phyloP scores from a whole-genome alignment of 2,113 vertebrate species.

The Dasyornis broadbenti region DNA sequence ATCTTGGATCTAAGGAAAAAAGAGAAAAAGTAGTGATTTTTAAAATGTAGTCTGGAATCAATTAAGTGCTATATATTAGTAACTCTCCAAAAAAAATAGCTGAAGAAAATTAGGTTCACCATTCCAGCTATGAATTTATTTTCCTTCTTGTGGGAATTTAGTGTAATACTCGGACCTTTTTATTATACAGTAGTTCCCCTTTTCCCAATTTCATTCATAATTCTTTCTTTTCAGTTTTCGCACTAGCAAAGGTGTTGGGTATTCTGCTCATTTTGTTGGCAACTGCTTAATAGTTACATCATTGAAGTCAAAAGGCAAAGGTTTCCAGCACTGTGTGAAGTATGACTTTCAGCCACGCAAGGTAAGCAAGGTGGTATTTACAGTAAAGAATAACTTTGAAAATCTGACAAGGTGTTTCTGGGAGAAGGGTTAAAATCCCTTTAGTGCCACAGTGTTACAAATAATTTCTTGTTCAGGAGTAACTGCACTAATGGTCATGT shows the following conservation, averaged over 20 bases:
- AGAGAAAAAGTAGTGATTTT: background rate
- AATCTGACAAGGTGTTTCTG: background rate
- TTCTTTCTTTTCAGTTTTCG: conserved; percentile 84
- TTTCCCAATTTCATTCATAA: background rate
- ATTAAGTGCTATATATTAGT: background rate
- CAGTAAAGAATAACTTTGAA: background rate
- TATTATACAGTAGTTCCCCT: background rate
- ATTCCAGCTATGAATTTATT: background rate
- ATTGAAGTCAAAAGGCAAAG: conserved; percentile 97
- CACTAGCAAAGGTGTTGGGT: conserved; percentile 96
- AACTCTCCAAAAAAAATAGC: background rate
- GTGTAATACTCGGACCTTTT: background rate
- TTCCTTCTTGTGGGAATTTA: background rate
- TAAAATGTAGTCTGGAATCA: background rate
- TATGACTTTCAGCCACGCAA: conserved; percentile 97
- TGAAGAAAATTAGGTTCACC: background rate
- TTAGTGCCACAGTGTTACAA: background rate
- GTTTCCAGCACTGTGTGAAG: conserved; percentile 98
- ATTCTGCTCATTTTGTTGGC: conserved; percentile 97
- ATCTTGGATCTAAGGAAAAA: background rate
- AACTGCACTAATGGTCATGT: background rate
- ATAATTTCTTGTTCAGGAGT: background rate
- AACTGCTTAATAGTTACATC: conserved; percentile 97
- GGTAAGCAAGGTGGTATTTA: conserved; percentile 67
- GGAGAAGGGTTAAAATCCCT: background rate